Percentiles rank a stretch among this genome's conserved stretches.
Evolutionary conservation across 2,888 invertebrate species (phyloP).

Genomic region (Lasioglossum zephyrum): DNA sequence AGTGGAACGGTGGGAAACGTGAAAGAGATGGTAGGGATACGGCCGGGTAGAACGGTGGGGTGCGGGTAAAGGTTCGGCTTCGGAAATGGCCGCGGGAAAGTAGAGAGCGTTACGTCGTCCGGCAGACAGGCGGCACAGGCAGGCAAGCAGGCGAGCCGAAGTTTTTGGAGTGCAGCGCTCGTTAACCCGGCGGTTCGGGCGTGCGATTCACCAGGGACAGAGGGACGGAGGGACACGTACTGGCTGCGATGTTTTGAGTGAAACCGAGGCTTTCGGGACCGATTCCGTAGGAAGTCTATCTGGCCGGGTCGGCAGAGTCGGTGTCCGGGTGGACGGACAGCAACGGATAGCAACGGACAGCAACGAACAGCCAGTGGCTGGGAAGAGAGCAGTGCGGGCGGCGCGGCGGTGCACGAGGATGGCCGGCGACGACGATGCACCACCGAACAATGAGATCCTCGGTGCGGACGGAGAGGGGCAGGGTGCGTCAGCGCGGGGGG

Average conservation of each 20-base stretch:
- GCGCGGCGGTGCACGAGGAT: slow-evolving; percentile 66
- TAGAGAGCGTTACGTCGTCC: slow-evolving; percentile 78
- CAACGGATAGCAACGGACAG: too few species aligned
- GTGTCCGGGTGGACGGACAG: slow-evolving; percentile 8
- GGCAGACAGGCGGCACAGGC: slow-evolving; percentile 33
- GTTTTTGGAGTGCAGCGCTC: slow-evolving; percentile 55
- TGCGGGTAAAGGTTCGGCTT: slow-evolving; percentile 69
- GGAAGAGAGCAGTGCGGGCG: slow-evolving; percentile 42
- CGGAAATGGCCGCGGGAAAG: slow-evolving; percentile 84
- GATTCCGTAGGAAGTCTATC: not conserved
- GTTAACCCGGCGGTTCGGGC: slow-evolving; percentile 57
- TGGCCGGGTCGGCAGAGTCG: slow-evolving; percentile 1
- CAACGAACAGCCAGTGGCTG: slow-evolving; percentile 49
- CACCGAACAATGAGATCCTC: slow-evolving; percentile 78
- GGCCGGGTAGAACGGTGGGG: slow-evolving; percentile 47
- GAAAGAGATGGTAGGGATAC: slow-evolving; percentile 56
- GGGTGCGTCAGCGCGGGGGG: slow-evolving; percentile 76
- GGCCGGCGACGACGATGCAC: slow-evolving; percentile 77
- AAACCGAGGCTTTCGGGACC: not conserved
- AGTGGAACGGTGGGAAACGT: slow-evolving; percentile 56
- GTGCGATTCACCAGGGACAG: slow-evolving; percentile 15
- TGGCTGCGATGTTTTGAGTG: slow-evolving; percentile 46
- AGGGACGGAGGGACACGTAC: not conserved
- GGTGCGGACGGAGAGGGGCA: slow-evolving; percentile 66
- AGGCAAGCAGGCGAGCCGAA: slow-evolving; percentile 53